These are phyloP conservation scores for Sylvietta virens DNA, from an alignment of 2,113 vertebrate genomes.

Conservation along the genomic window DNA sequence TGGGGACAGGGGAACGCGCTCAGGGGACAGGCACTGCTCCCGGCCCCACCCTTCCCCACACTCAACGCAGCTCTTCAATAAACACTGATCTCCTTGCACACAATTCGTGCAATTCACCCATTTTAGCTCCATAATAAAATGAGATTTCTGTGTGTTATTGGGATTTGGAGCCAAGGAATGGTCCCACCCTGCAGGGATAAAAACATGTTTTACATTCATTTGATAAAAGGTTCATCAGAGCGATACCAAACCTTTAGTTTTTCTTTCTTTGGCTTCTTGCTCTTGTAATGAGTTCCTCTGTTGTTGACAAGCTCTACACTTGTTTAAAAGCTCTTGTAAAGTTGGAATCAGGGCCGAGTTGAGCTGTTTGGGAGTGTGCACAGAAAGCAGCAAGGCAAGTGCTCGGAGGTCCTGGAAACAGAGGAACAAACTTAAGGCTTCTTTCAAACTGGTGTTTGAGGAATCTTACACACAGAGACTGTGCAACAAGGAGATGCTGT, in stretches of 20 bases:
- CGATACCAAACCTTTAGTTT: conserved; percentile 83
- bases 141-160: accelerated
- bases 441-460: background rate
- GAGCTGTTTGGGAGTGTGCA: conserved; percentile 88
- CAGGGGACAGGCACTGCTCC: background rate
- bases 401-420: conserved; percentile 87
- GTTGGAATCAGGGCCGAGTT: conserved; percentile 89
- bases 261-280: conserved; percentile 91
- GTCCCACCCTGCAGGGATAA: background rate
- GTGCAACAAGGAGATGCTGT: background rate
- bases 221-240: background rate
- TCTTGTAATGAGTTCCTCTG: conserved; percentile 87
- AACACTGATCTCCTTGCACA: background rate
- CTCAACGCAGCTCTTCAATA: background rate
- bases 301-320: conserved; percentile 88
- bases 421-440: background rate
- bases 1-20: background rate
- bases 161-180: background rate
- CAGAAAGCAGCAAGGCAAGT: conserved; percentile 89
- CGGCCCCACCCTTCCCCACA: background rate
- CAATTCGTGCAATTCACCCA: accelerated
- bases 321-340: conserved; percentile 90
- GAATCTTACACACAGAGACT: background rate
- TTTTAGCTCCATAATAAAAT: background rate
- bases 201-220: accelerated